These are phyloP conservation scores for Syngnathoides biaculeatus DNA, from an alignment of 2,113 vertebrate genomes.

Conservation along the genomic window DNA sequence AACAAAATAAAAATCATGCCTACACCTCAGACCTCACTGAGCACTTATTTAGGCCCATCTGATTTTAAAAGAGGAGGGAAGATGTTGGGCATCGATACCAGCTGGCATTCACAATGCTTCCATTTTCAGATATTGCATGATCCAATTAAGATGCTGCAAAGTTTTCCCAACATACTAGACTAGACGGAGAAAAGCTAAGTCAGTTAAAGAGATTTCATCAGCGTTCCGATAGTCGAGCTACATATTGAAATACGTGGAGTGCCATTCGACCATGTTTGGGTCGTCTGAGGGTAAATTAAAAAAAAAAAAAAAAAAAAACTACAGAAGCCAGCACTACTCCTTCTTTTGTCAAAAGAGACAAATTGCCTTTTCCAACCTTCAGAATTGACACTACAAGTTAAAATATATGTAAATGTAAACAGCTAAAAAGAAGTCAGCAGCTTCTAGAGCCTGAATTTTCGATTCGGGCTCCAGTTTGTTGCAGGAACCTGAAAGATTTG, in stretches of 20 bases:
- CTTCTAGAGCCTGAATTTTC: no score
- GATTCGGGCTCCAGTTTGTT: no score
- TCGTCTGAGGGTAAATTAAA: background rate
- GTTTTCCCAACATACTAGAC: background rate
- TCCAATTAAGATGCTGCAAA: constrained; percentile 1
- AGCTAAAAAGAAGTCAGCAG: no score
- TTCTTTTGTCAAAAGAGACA: background rate
- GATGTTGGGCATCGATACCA: constrained; percentile 10
- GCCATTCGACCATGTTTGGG: background rate
- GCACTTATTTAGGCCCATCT: constrained; percentile 6
- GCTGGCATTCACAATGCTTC: constrained; percentile 1
- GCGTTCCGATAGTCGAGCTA: background rate
- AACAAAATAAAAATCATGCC: constrained; percentile 1
- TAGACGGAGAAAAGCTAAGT: background rate
- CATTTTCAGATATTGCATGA: background rate
- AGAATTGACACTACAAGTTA: no score
- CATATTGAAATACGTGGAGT: background rate
- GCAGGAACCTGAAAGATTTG: no score
- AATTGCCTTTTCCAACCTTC: no score
- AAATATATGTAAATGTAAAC: no score
- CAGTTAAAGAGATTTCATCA: background rate
- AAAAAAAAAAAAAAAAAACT: background rate
- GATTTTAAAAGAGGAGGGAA: constrained; percentile 8
- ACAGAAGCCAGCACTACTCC: background rate
- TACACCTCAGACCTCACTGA: constrained; percentile 7